phyloP scores from a whole-genome alignment of 2,797 vertebrate genomes.

The Allobates femoralis region DNA sequence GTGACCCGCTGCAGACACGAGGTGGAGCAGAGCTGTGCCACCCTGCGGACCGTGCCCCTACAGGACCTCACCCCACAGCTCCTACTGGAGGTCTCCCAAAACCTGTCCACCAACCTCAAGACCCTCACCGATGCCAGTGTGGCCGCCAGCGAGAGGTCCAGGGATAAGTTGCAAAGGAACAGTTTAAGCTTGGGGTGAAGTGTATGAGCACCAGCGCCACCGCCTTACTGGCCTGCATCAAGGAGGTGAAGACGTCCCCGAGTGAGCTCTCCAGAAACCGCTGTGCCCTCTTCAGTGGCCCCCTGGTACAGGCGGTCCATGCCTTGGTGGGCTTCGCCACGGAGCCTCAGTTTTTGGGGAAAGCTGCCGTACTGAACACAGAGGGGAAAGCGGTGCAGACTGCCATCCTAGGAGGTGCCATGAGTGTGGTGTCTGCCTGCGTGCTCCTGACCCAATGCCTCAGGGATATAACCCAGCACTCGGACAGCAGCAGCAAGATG shows the following conservation, averaged over 20 bases:
- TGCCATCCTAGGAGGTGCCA: slow-evolving; percentile 94
- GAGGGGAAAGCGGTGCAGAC: slow-evolving; percentile 98
- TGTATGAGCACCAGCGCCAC: slow-evolving; percentile 96
- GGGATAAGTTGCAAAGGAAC: slow-evolving; percentile 93
- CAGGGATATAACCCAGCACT: slow-evolving; percentile 95
- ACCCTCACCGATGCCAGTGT: slow-evolving; percentile 93
- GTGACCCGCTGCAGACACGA: slow-evolving; percentile 95
- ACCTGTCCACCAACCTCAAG: slow-evolving; percentile 93
- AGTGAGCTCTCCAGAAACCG: slow-evolving; percentile 90
- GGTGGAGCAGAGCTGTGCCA: slow-evolving; percentile 91
- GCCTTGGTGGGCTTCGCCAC: slow-evolving; percentile 96
- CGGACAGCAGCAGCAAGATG: slow-evolving; percentile 90
- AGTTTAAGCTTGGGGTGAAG: slow-evolving; percentile 95
- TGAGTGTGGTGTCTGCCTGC: slow-evolving; percentile 98
- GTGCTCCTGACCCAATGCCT: slow-evolving; percentile 98
- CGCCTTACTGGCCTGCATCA: slow-evolving; percentile 92
- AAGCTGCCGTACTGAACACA: slow-evolving; percentile 85
- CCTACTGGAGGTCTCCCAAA: slow-evolving; percentile 94
- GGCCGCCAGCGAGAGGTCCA: slow-evolving; percentile 90
- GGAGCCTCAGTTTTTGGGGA: slow-evolving; percentile 95
- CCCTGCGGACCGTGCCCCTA: slow-evolving; percentile 86
- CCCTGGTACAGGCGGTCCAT: slow-evolving; percentile 90
- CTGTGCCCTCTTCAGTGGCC: slow-evolving; percentile 90
- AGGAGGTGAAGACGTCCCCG: slow-evolving; percentile 92
- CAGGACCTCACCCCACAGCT: slow-evolving; percentile 91